phyloP scores from a whole-genome alignment of 2,888 invertebrate species.

The Ceramica pisi region DNA sequence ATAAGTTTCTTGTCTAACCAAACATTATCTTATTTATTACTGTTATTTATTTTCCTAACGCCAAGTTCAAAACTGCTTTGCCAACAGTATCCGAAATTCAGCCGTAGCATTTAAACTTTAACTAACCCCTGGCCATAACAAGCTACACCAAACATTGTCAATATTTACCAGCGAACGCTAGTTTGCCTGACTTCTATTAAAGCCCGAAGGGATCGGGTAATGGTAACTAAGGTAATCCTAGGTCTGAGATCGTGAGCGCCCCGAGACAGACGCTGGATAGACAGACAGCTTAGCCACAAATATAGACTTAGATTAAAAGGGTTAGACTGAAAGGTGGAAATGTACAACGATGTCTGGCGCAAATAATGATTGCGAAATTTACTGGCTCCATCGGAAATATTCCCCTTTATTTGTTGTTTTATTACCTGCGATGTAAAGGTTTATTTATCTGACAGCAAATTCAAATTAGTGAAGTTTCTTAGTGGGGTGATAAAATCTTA shows the following conservation, averaged over 20 bases:
- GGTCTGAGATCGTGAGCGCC: constrained; percentile 68
- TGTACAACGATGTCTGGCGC: constrained; percentile 26
- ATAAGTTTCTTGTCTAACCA: not conserved
- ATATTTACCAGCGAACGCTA: constrained; percentile 51
- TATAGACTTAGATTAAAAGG: constrained; percentile 52
- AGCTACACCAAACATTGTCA: constrained; percentile 47
- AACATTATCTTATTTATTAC: not conserved
- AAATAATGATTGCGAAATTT: constrained; percentile 29
- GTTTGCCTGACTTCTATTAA: constrained; percentile 54
- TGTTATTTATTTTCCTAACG: constrained; percentile 8
- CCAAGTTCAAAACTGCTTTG: constrained; percentile 15
- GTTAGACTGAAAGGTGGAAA: constrained; percentile 37
- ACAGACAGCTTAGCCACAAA: constrained; percentile 58
- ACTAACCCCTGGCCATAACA: constrained; percentile 36
- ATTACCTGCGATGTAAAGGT: constrained; percentile 15
- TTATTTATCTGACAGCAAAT: constrained; percentile 49
- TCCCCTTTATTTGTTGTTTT: constrained; percentile 10
- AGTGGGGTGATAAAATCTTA: constrained; percentile 54
- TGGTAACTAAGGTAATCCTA: constrained; percentile 68
- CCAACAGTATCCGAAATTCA: constrained; percentile 40
- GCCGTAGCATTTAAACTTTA: constrained; percentile 31
- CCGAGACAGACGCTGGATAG: constrained; percentile 59
- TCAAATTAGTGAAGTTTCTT: constrained; percentile 47
- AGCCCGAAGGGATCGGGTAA: constrained; percentile 66
- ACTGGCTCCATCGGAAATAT: constrained; percentile 3